phyloP scores from a whole-genome alignment of 2,888 invertebrate genomes.

The Proisotoma minuta region DNA sequence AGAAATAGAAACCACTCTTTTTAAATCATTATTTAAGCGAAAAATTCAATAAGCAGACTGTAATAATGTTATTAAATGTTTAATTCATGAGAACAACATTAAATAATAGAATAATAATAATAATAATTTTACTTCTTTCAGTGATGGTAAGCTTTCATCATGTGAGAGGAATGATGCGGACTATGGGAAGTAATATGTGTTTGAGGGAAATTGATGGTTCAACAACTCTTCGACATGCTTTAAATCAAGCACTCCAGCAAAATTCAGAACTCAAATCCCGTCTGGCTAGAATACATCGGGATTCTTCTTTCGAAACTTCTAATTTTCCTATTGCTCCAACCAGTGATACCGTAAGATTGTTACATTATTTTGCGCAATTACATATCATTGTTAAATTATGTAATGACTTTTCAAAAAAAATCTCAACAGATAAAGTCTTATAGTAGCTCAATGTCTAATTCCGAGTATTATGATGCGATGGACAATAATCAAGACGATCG shows the following conservation, averaged over 20 bases:
- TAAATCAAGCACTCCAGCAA: conserved; percentile 66
- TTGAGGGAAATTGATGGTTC: conserved; percentile 44
- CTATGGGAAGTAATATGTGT: conserved; percentile 35
- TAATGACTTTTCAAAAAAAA: background rate
- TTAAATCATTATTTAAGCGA: background rate
- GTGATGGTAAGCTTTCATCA: conserved; percentile 44
- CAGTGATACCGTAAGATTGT: conserved; percentile 17
- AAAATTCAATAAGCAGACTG: background rate
- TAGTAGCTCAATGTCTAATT: conserved; percentile 70
- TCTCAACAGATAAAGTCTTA: conserved; percentile 53
- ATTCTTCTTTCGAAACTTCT: conserved; percentile 53
- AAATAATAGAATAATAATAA: background rate
- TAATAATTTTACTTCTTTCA: conserved; percentile 14
- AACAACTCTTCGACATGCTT: conserved; percentile 59
- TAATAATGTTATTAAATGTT: background rate
- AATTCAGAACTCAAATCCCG: conserved; percentile 64
- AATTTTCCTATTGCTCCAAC: conserved; percentile 54
- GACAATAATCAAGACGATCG: conserved; percentile 52
- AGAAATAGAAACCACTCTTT: background rate
- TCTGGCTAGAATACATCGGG: conserved; percentile 51
- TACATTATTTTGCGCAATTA: conserved; percentile 3
- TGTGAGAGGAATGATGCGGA: conserved; percentile 42
- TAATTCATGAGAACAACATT: background rate
- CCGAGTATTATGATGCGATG: conserved; percentile 77
- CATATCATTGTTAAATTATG: background rate